These are phyloP conservation scores for Chrysopilus asiliformis DNA, from an alignment of 2,888 invertebrate species.

Conservation along the genomic window DNA sequence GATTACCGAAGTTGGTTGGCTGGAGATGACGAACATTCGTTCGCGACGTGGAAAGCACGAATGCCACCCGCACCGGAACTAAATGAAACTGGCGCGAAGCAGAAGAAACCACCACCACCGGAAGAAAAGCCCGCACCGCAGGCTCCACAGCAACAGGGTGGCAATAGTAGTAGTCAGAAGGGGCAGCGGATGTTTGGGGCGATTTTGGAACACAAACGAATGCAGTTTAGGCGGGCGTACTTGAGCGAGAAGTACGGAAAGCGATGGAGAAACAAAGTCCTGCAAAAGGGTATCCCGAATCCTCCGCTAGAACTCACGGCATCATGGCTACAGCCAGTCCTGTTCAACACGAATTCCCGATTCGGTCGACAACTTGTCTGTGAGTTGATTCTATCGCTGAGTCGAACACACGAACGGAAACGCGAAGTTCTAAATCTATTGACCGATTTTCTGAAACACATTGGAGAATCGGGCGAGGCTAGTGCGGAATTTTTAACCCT, in stretches of 20 bases:
- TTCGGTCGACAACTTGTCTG: slow-evolving; percentile 81
- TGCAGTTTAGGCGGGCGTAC: slow-evolving; percentile 38
- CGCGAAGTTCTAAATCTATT: slow-evolving; percentile 70
- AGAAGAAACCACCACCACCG: slow-evolving; percentile 22
- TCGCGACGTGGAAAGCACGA: slow-evolving; percentile 55
- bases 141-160: slow-evolving; percentile 19
- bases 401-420: slow-evolving; percentile 52
- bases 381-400: slow-evolving; percentile 73
- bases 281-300: slow-evolving; percentile 27
- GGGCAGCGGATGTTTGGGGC: slow-evolving; percentile 14
- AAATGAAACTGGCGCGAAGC: slow-evolving; percentile 19
- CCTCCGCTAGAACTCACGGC: slow-evolving; percentile 42
- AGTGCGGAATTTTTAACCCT: slow-evolving; percentile 81
- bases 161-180: slow-evolving; percentile 10
- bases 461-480: slow-evolving; percentile 79
- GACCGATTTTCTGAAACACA: slow-evolving; percentile 75
- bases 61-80: slow-evolving; percentile 38
- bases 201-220: slow-evolving; percentile 28
- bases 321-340: slow-evolving; percentile 78
- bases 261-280: slow-evolving; percentile 45
- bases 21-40: slow-evolving; percentile 54
- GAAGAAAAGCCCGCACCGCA: slow-evolving; percentile 18
- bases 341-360: slow-evolving; percentile 84
- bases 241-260: slow-evolving; percentile 61
- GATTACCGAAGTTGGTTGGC: slow-evolving; percentile 61